Base-by-base conservation (phyloP, 2,888 invertebrate genomes). In the Ichneumoninae sp. region DNA sequence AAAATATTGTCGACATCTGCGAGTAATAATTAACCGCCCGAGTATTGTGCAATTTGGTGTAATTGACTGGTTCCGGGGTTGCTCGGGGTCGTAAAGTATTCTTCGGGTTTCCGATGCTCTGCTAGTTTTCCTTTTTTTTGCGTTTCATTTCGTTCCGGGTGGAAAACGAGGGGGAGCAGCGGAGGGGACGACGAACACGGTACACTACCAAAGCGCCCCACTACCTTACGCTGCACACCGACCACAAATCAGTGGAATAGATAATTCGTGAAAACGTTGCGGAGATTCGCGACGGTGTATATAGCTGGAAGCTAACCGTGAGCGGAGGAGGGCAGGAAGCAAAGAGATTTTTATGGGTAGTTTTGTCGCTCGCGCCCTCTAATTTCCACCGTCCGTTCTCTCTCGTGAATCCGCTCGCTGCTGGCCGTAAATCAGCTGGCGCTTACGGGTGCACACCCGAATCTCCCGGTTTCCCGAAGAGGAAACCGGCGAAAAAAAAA, bases 281-380 rank as follows among this genome's bases (percentile, higher is more conserved):
- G 65, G 57, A 13, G 36, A 50, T 40, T 40, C 63, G 60, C 47
- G 57, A 47, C 26, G 16, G 57, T 73, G 36, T 40, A 47, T 60
- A 68, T 26, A 57, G 57, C 8, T 19, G 13, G 40, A 36, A 54
- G 19, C 50, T 52, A 75, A 70, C 50, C 40, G 57, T n/a, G n/a
- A 65, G 52, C 52, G 63, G 44, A 5, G 19, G 57, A 33, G 54
- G 66, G 19, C 13, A 68, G 47, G 10, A 70, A 81, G 52, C 69
- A 69, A 74, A 60, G 70, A 75, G 44, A 79, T 83, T 83, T 83
- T 79, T 83, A 79, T 74, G 74, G 79, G 70, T 75, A 83, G 79
- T 75, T 83, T 74, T 79, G 75, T 83, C 79, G 74, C 74, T 83
- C 69, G 79, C 83, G 75, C 74, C 69, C 79, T 79, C 70, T 83